Base-by-base conservation (phyloP, 2,888 invertebrate species). In the Acleris literana region DNA sequence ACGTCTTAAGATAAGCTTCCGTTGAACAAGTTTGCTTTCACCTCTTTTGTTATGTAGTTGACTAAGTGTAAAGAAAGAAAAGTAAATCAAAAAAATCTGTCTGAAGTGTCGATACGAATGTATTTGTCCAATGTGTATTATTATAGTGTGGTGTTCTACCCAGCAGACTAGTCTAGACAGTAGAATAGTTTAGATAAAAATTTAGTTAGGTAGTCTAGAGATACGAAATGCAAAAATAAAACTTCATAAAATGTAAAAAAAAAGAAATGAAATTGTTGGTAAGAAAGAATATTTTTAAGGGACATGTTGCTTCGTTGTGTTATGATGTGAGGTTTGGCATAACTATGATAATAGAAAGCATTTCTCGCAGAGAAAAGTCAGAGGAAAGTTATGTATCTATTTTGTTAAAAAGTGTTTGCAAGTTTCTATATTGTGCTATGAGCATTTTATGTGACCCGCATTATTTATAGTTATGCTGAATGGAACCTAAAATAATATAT, bases 241-340 rank as follows among this genome's bases (percentile, higher is more conserved):
- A 89, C 86, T 87, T 87, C 84, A 92, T 90, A 93, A 92, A 92
- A 91, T 90, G 87, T 90, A 93, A 92, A 93, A 93, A 92, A 90
- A 93, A 91, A 88, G 88, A 86, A 88, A 93, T 92, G 92, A 94
- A 93, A 93, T 93, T 93, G 93, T 94, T 92, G 91, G 90, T 93
- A 93, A 93, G 93, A 93, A 93, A 93, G 93, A 93, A 90, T 94
- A 94, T 94, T 94, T 94, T 94, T 93, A 93, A 92, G 91, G 92
- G 85, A 91, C 90, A 91, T 92, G 92, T 93, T 90, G 93, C 93
- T 92, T 92, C 88, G 90, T 92, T 92, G 88, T 88, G 90, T 93
- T 92, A 88, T 85, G 87, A 81, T 83, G 86, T 87, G 88, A 79
- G 86, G 87, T 93, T 92, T 90, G 92, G 93, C 93, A 91, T 92